phyloP scores from a whole-genome alignment of 1,140 invertebrate genomes.

The Drosophila rhopaloa region DNA sequence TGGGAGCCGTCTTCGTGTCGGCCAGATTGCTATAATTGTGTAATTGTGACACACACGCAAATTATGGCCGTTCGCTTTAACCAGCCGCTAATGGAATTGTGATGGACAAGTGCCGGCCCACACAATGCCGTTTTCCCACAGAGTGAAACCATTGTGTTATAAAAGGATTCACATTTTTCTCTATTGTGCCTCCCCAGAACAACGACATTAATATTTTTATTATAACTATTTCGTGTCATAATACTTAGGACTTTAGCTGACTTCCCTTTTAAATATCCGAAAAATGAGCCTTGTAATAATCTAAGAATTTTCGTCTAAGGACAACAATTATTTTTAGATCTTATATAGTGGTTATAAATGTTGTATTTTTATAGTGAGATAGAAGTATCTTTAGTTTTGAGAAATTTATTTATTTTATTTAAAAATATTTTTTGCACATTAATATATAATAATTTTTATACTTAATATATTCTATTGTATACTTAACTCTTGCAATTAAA shows the following conservation, averaged over 20 bases:
- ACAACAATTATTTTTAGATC: too few species aligned
- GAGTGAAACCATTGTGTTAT: background rate
- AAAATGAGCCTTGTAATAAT: too few species aligned
- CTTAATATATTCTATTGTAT: background rate
- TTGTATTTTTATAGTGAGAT: too few species aligned
- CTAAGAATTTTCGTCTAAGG: too few species aligned
- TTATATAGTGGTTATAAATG: too few species aligned
- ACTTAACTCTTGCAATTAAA: background rate
- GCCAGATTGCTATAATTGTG: slow-evolving; percentile 54
- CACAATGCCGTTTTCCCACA: background rate
- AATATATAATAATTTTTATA: too few species aligned
- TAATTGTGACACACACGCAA: slow-evolving; percentile 41
- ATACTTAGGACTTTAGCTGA: too few species aligned
- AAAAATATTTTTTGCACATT: background rate
- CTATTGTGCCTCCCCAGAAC: background rate
- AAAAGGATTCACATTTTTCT: background rate
- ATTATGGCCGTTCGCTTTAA: slow-evolving; percentile 42
- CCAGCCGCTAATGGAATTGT: slow-evolving; percentile 30
- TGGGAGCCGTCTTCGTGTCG: slow-evolving; percentile 32
- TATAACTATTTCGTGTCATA: background rate
- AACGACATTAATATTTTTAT: too few species aligned
- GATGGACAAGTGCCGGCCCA: slow-evolving; percentile 26
- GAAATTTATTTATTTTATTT: too few species aligned
- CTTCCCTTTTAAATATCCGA: too few species aligned
- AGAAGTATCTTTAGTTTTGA: too few species aligned